Evolutionary conservation across 2,797 vertebrate species (phyloP), one percentile per base, ranked within the genome.

Genomic region (Fratercula arctica): DNA sequence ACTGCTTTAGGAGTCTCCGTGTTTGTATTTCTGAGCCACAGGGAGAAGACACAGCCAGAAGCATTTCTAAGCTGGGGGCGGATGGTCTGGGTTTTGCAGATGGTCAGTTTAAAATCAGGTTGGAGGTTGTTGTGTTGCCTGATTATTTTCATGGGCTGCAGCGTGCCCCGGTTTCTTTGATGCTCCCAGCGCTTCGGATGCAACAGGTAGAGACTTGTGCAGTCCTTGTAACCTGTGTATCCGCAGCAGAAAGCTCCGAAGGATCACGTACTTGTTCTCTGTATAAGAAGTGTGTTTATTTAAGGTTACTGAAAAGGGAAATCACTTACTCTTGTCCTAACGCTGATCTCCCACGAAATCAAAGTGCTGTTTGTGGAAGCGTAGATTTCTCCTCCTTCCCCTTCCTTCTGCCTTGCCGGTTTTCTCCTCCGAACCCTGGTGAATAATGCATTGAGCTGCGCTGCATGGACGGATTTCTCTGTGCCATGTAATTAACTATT

Each of bases 321-420:
- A 10, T 29, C 0, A 1, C 11, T 3, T 16, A 6, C 15, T 19
- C 33, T 63, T 2, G 0, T 46, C 48, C n/a, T n/a, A 4, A 37
- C 0, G 2, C 67, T 50, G 25, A 25, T 57, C 50, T 67, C 33
- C 33, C 16, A 2, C 43, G 39, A 63, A 73, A 68, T 43, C 39
- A 2, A 56, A 66, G 74, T 6, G 33, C 43, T 76, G 18, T 46
- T 63, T 51, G 73, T 77, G 61, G 63, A 82, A 51, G 18, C 2
- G 0, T 45, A 10, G 26, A n/a, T 82, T 86, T 69, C 25, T 85
- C 6, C 12, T 67, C 29, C n/a, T 23, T 53, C 14, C 19, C 21
- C 13, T 83, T 48, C 3, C 0, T 74, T 75, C n/a, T 61, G 21
- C 29, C 3, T 6, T 72, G 51, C 29, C 1, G 4, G 1, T 67